A percentile compares a stretch with the other conserved stretches of the same genome.
Conservation (phyloP, 2,797 vertebrate species). For the Monodelphis domestica region DNA sequence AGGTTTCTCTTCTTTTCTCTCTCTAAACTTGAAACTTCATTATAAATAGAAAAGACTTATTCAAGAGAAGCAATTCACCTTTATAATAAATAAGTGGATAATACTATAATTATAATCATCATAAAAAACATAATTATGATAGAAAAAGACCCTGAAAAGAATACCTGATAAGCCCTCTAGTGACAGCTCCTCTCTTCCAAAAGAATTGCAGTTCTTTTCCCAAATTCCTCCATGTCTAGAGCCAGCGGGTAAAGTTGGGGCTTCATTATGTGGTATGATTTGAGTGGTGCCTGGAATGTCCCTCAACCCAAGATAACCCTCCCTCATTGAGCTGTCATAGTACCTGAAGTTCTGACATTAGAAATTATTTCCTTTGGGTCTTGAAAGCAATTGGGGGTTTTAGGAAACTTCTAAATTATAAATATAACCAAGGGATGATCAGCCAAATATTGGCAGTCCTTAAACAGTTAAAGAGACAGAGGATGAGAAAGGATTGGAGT, state of each 20-base stretch:
- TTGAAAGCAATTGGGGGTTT: constrained; percentile 13
- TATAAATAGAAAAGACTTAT: background rate
- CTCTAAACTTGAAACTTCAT: background rate
- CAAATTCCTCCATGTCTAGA: background rate
- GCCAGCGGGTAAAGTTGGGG: background rate
- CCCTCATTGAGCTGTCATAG: background rate
- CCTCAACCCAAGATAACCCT: background rate
- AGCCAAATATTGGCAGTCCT: background rate
- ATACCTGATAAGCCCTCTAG: background rate
- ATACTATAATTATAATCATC: background rate
- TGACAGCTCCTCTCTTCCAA: background rate
- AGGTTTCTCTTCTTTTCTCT: constrained; percentile 6
- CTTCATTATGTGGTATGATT: background rate
- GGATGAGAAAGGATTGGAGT: background rate
- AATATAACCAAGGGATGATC: background rate
- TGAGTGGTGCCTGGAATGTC: background rate
- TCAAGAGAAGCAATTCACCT: background rate
- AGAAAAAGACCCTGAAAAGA: background rate
- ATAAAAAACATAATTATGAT: background rate
- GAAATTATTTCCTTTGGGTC: constrained; percentile 1
- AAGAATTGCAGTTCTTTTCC: background rate
- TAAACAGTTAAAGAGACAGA: background rate
- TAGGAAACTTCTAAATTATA: constrained; percentile 7
- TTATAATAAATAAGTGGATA: background rate
- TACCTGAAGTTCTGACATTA: background rate